Evolutionary conservation across 2,113 vertebrate genomes (phyloP).

Genomic region (Micronycteris hirsuta): DNA sequence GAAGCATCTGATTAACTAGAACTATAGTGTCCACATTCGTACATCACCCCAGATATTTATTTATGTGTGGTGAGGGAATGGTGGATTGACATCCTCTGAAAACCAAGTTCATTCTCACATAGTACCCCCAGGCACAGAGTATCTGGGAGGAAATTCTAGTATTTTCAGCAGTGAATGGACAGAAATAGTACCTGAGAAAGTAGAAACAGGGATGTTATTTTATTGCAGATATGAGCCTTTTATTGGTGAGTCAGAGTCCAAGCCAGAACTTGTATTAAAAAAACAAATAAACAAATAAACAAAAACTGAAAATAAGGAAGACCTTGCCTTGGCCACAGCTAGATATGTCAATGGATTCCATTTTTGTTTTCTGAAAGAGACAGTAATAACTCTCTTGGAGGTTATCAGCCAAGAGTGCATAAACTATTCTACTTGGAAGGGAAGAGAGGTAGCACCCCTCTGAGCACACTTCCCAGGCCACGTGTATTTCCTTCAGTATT

Average conservation of each 20-base stretch:
- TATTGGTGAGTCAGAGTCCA: not conserved
- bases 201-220: not conserved
- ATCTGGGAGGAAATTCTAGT: not conserved
- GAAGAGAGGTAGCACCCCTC: not conserved
- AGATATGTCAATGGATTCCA: not conserved
- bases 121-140: not conserved
- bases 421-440: not conserved
- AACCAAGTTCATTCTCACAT: not conserved
- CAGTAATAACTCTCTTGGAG: not conserved
- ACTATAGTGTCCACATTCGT: not conserved
- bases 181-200: not conserved
- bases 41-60: not conserved
- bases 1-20: not conserved
- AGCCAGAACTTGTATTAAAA: not conserved
- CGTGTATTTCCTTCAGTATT: not conserved
- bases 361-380: not conserved
- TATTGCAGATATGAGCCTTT: not conserved
- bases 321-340: not conserved
- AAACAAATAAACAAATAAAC: not conserved
- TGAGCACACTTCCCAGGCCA: not conserved
- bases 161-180: not conserved
- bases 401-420: not conserved
- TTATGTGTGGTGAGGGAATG: not conserved
- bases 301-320: not conserved
- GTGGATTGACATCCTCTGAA: not conserved